These are phyloP conservation scores for Nycticorax nycticorax DNA, from an alignment of 2,113 vertebrate genomes.

Conservation along the genomic window DNA sequence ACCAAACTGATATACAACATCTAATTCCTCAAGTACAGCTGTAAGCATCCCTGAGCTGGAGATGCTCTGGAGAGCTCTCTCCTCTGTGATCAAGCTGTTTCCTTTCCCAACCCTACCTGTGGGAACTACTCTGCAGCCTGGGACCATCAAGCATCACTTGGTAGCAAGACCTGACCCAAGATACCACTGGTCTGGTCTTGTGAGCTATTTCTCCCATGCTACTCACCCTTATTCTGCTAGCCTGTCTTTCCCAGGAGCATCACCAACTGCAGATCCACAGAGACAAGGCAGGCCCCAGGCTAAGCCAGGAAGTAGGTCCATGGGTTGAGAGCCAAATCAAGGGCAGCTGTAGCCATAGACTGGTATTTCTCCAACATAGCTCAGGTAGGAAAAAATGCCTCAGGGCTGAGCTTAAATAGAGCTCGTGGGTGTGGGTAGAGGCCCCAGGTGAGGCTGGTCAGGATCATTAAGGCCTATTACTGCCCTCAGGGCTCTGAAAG, in stretches of 20 bases:
- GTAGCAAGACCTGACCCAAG: background rate
- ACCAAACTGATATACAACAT: background rate
- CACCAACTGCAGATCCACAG: background rate
- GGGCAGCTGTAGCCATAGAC: rapidly evolving
- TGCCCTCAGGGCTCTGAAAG: background rate
- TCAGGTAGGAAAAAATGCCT: rapidly evolving
- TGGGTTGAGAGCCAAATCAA: background rate
- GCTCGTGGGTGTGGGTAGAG: background rate
- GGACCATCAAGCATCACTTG: background rate
- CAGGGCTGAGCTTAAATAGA: background rate
- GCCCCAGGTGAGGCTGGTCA: background rate
- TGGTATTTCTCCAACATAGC: background rate
- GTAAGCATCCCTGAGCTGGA: background rate
- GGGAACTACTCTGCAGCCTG: background rate
- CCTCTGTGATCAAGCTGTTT: background rate
- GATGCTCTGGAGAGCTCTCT: background rate
- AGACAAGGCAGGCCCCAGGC: background rate
- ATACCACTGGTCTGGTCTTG: rapidly evolving
- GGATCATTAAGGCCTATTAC: background rate
- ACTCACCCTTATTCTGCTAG: background rate
- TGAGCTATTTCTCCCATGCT: background rate
- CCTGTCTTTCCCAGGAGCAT: background rate
- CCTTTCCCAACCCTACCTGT: background rate
- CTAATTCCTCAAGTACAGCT: background rate
- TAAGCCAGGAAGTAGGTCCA: background rate